A percentile compares a stretch with the other conserved stretches of the same genome.
These are phyloP conservation scores for Anguilla rostrata DNA, from an alignment of 2,113 vertebrate species.

Conservation along the genomic window DNA sequence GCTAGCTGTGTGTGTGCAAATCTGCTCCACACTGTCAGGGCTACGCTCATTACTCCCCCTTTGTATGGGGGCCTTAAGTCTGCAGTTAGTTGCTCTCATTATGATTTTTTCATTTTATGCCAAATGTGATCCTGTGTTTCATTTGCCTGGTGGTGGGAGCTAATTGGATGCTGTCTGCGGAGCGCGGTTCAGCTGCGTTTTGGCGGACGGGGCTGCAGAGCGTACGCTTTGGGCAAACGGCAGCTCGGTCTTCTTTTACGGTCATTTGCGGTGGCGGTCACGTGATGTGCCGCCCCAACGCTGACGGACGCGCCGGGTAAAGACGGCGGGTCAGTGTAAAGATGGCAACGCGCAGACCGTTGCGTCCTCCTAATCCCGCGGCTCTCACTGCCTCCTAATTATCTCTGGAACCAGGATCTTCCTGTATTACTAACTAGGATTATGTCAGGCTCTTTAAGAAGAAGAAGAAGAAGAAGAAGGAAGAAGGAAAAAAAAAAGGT, in stretches of 20 bases:
- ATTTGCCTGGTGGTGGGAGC: background rate
- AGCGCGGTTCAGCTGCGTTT: background rate
- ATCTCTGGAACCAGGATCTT: background rate
- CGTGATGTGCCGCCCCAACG: background rate
- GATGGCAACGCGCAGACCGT: background rate
- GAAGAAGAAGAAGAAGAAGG: background rate
- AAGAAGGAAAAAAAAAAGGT: background rate
- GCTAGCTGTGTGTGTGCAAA: background rate
- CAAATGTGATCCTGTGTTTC: background rate
- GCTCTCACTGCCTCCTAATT: constrained; percentile 6
- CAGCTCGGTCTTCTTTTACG: background rate
- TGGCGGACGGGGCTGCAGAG: background rate
- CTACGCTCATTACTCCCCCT: background rate
- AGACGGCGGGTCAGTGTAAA: background rate
- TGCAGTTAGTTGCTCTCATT: background rate
- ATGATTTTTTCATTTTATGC: background rate
- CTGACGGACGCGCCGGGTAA: background rate
- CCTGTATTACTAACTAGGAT: constrained; percentile 23
- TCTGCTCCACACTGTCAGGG: background rate
- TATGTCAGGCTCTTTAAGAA: constrained; percentile 14
- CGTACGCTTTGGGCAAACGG: background rate
- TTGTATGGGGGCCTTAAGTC: background rate
- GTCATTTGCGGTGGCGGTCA: background rate
- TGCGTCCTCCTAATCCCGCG: background rate
- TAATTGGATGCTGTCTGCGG: background rate